Evolutionary conservation across 2,113 vertebrate species (phyloP).

Genomic region (Indicator indicator): DNA sequence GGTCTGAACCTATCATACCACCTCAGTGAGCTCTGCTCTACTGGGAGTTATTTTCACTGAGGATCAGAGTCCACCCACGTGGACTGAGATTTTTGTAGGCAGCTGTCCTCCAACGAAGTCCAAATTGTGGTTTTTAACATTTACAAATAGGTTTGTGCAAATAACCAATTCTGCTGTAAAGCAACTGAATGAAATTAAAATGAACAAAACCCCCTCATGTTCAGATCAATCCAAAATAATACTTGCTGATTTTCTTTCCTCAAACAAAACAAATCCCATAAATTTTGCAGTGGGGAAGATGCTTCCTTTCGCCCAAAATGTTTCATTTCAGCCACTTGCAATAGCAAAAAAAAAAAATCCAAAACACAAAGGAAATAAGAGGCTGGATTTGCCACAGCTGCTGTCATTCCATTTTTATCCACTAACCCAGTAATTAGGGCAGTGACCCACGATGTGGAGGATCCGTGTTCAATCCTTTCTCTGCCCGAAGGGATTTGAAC

Average conservation of each 20-base stretch:
- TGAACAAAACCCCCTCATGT: fast-evolving
- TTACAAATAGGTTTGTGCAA: not conserved
- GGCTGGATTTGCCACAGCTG: slow-evolving; percentile 59
- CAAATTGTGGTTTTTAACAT: not conserved
- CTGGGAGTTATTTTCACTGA: not conserved
- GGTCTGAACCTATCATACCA: fast-evolving
- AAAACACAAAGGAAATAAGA: not conserved
- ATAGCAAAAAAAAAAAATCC: not conserved
- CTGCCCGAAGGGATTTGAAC: slow-evolving; percentile 44
- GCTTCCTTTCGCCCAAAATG: slow-evolving; percentile 1
- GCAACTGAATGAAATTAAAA: not conserved
- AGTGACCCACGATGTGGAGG: slow-evolving; percentile 61
- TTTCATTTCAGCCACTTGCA: not conserved
- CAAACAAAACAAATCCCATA: not conserved
- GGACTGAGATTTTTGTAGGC: not conserved
- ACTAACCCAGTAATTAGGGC: slow-evolving; percentile 63
- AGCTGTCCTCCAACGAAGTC: not conserved
- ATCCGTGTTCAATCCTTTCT: slow-evolving; percentile 51
- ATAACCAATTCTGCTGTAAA: not conserved
- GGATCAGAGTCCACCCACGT: not conserved
- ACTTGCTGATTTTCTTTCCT: not conserved
- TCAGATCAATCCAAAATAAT: not conserved
- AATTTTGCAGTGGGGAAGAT: not conserved
- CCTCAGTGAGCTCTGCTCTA: not conserved
- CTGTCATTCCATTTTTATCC: slow-evolving; percentile 60